A percentile compares a stretch with the other conserved stretches of the same genome.
phyloP scores from a whole-genome alignment of 2,113 vertebrate genomes.

The Tichodroma muraria region DNA sequence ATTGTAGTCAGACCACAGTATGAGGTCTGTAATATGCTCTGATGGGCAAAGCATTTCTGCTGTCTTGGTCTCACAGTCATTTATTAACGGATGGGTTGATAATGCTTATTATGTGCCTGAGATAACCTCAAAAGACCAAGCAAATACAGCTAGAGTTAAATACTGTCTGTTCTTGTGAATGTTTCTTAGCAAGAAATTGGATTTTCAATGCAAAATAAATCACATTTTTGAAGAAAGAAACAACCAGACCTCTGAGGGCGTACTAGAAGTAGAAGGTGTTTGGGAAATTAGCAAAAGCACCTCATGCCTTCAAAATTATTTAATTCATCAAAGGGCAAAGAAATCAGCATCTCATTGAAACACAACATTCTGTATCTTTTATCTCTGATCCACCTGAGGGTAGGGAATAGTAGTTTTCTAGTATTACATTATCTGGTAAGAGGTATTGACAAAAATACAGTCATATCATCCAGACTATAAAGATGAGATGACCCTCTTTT shows the following conservation, averaged over 20 bases:
- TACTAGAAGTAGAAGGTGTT: background rate
- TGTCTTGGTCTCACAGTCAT: slow-evolving; percentile 3
- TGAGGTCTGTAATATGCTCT: slow-evolving; percentile 1
- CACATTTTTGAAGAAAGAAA: slow-evolving; percentile 10
- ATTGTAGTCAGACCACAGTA: background rate
- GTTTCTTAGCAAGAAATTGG: slow-evolving; percentile 50
- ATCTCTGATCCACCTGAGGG: background rate
- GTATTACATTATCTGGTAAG: background rate
- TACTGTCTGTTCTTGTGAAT: background rate
- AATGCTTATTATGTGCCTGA: slow-evolving; percentile 34
- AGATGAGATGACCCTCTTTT: background rate
- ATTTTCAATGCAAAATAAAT: slow-evolving; percentile 31
- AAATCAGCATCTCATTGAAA: slow-evolving; percentile 12
- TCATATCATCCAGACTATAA: background rate
- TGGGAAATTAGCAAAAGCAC: background rate
- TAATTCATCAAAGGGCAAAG: background rate
- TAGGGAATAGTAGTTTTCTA: background rate
- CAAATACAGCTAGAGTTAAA: slow-evolving; percentile 7
- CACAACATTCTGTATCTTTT: background rate
- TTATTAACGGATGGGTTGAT: slow-evolving; percentile 58
- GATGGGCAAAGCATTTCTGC: slow-evolving; percentile 16
- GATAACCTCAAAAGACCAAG: slow-evolving; percentile 23
- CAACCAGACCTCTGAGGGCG: background rate
- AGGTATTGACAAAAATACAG: background rate
- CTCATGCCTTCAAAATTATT: background rate